These are phyloP conservation scores for Diploscapter pachys DNA, from an alignment of 1,140 invertebrate genomes.

Conservation along the genomic window DNA sequence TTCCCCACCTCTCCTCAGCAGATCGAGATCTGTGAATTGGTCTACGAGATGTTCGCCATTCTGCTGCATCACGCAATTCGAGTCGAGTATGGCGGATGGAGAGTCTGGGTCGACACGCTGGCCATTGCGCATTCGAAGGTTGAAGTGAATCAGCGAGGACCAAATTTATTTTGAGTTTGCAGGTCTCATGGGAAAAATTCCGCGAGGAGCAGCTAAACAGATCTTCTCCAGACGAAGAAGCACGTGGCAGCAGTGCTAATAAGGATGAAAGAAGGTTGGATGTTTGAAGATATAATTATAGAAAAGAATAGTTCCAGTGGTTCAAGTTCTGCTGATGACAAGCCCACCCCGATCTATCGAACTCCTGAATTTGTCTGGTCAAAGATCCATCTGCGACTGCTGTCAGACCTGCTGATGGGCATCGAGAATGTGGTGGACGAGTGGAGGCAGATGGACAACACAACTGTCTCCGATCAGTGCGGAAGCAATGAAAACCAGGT, in stretches of 20 bases:
- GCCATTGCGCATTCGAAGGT: constrained; percentile 99
- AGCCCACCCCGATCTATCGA: constrained; percentile 85
- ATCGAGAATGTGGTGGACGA: constrained; percentile 95
- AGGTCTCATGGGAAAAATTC: constrained; percentile 47
- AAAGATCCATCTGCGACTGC: constrained; percentile 89
- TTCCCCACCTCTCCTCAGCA: constrained; percentile 76
- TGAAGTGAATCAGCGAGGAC: constrained; percentile 30
- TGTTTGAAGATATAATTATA: no score
- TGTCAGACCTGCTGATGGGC: constrained; percentile 93
- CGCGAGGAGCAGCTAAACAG: constrained; percentile 29
- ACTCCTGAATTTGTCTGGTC: constrained; percentile 99
- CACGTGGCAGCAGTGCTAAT: no score
- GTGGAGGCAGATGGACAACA: constrained; percentile 65
- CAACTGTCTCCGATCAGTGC: no score
- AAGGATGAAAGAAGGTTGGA: no score
- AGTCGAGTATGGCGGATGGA: constrained; percentile 98
- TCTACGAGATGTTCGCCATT: constrained; percentile 93
- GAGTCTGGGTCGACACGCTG: constrained; percentile 98
- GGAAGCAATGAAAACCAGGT: no score
- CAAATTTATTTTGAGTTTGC: no score
- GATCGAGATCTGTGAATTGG: constrained; percentile 88
- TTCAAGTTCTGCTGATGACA: constrained; percentile 14
- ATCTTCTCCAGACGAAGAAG: no score
- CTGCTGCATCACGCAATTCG: constrained; percentile 97
- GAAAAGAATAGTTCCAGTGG: no score